Evolutionary conservation across 2,113 vertebrate genomes (phyloP), one percentile per base, ranked within the genome.

Genomic region (Rhea americana): DNA sequence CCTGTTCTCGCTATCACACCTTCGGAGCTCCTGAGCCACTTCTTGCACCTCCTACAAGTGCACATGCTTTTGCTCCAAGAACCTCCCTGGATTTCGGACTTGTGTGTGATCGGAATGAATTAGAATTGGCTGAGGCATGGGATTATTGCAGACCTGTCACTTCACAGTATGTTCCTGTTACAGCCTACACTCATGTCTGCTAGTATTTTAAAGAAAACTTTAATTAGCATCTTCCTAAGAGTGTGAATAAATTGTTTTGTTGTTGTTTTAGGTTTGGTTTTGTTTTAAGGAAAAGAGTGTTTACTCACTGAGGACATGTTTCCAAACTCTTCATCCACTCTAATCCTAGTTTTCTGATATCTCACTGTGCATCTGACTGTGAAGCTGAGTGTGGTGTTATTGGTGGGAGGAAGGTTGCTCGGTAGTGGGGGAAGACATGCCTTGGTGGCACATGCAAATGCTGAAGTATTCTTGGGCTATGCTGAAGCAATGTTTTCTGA

Each of bases 121-220:
- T 95, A 86, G 77, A 73, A 81, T 94, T 95, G 94, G 91, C 95
- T 93, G 90, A 91, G 74, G 85, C 74, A 94, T 58, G 83, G 91
- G 85, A 95, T 96, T 91, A 93, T 90, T 91, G 92, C 91, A 96
- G 93, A 96, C 95, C 95, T 96, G 95, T 96, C 95, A 96, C 71
- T 96, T 96, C 91, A 96, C 94, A 96, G 96, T 22, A 94, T 95
- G 93, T 96, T 96, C 94, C 93, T 91, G 95, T 94, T 96, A 94
- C 96, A 94, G 94, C 96, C 95, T 93, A 96, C 96, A 96, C 93
- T 93, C 71, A 0, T 96, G 94, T 96, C 94, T 96, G 94, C 93
- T 95, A 90, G 95, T 93, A 95, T 96, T 93, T 95, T 92, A 94
- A 96, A 95, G 89, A 90, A 92, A 94, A 78, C 72, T 71, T 95